Base-by-base conservation (phyloP, 1,140 invertebrate species). In the Drosophila ironensis region DNA sequence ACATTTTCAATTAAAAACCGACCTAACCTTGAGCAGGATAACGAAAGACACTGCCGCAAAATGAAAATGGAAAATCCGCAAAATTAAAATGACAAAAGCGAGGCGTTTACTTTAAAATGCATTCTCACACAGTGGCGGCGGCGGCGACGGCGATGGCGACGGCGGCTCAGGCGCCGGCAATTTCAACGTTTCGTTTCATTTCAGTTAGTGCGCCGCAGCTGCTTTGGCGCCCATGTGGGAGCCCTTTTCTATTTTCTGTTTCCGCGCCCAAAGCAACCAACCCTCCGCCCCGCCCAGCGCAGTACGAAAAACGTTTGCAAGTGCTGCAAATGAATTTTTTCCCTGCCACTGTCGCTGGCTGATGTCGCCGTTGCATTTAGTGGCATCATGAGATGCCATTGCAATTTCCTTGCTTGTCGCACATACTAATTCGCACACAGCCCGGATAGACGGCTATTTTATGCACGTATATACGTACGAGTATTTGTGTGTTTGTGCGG, bases 331-430 rank as follows among this genome's bases (percentile, higher is more conserved):
- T 87, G 75, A 87, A 86, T 75, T 87, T 80, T 84, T 82, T 63
- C 40, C 53, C 37, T 61, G 41, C 56, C 35, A 61, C 28, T 54
- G 38, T 70, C 61, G 30, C 38, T 52, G 70, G 25, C 72, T 16
- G 30, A 33, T 33, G 30, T 8, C 38, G 50, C 40, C 67, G 77
- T 69, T 68, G 71, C 80, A 86, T 86, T 86, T 86, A 87, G 81
- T 86, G 81, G 81, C 81, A 86, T 87, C 81, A 87, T 87, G 81
- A 82, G 78, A 87, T 81, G 81, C 75, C 87, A 87, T 84, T 87
- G 81, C 81, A 86, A 86, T 86, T 87, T 86, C 81, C 81, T 80
- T 86, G 75, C 72, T 87, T 86, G 81, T 86, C 81, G 82, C 81
- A 86, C 75, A 80, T 86, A 86, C 81, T 86, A 86, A 86, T 86